phyloP scores from a whole-genome alignment of 2,888 invertebrate genomes.

The Conomelus anceps region DNA sequence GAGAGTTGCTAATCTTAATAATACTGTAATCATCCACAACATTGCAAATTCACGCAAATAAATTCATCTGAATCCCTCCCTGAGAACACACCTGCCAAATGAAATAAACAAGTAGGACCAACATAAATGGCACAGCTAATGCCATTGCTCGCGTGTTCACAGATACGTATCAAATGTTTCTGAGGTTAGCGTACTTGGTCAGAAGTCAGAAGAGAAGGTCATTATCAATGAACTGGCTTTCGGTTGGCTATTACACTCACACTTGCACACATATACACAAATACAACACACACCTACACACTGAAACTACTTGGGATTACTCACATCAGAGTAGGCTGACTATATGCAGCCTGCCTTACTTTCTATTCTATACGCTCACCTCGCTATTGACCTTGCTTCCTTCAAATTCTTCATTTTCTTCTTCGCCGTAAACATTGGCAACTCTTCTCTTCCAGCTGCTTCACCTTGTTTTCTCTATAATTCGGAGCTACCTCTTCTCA shows the following conservation, averaged over 20 bases:
- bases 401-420: not conserved
- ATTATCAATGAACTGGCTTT: not conserved
- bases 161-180: not conserved
- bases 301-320: not conserved
- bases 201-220: not conserved
- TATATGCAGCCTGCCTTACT: not conserved
- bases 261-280: not conserved
- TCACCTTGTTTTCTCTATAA: not conserved
- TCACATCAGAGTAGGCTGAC: no score
- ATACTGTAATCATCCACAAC: no score
- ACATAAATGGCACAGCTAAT: not conserved
- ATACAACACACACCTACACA: not conserved
- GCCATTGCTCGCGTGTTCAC: not conserved
- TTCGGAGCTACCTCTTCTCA: not conserved
- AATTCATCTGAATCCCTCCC: not conserved
- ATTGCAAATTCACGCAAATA: no score
- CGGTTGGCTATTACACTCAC: not conserved
- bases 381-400: not conserved
- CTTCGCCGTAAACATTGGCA: no score
- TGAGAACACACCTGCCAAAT: not conserved
- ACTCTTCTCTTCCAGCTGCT: not conserved
- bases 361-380: not conserved
- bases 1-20: no score
- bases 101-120: not conserved
- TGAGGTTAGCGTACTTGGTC: not conserved